These are phyloP conservation scores for Disparrhopalites patrizii DNA, from an alignment of 2,888 invertebrate species.

Conservation along the genomic window DNA sequence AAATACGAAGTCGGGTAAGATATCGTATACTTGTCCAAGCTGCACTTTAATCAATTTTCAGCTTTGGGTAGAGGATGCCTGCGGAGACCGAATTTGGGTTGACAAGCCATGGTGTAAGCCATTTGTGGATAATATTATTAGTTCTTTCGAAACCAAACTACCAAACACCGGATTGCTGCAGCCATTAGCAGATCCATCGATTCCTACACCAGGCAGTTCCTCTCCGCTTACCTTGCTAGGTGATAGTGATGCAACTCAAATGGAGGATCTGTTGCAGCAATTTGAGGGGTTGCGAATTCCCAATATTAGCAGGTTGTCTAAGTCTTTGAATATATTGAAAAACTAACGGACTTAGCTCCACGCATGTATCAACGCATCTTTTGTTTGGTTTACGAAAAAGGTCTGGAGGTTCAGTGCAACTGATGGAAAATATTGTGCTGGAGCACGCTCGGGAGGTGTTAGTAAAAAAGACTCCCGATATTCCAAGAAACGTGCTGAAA, in stretches of 20 bases:
- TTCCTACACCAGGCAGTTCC: slow-evolving; percentile 33
- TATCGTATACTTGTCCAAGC: no score
- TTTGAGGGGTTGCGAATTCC: slow-evolving; percentile 28
- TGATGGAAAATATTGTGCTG: slow-evolving; percentile 33
- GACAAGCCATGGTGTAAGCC: slow-evolving; percentile 86
- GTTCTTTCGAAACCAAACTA: slow-evolving; percentile 74
- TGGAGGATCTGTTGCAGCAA: slow-evolving; percentile 36
- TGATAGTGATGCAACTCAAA: slow-evolving; percentile 29
- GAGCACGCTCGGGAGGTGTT: slow-evolving; percentile 38
- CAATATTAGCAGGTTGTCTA: slow-evolving; percentile 30
- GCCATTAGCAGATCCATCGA: slow-evolving; percentile 50
- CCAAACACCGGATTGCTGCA: slow-evolving; percentile 68
- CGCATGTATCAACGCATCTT: not conserved
- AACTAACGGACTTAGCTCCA: not conserved
- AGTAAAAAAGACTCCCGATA: slow-evolving; percentile 42
- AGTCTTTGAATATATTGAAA: not conserved
- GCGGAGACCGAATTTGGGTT: slow-evolving; percentile 90
- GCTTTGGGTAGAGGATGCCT: slow-evolving; percentile 90
- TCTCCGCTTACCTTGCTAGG: slow-evolving; percentile 35
- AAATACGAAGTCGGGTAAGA: slow-evolving; percentile 27
- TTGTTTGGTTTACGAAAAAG: slow-evolving; percentile 8
- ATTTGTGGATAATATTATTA: slow-evolving; percentile 84
- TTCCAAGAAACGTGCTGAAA: slow-evolving; percentile 40
- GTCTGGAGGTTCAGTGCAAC: slow-evolving; percentile 26
- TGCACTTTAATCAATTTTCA: no score